These are phyloP conservation scores for Heloderma charlesbogerti DNA, from an alignment of 2,113 vertebrate genomes.

Conservation along the genomic window DNA sequence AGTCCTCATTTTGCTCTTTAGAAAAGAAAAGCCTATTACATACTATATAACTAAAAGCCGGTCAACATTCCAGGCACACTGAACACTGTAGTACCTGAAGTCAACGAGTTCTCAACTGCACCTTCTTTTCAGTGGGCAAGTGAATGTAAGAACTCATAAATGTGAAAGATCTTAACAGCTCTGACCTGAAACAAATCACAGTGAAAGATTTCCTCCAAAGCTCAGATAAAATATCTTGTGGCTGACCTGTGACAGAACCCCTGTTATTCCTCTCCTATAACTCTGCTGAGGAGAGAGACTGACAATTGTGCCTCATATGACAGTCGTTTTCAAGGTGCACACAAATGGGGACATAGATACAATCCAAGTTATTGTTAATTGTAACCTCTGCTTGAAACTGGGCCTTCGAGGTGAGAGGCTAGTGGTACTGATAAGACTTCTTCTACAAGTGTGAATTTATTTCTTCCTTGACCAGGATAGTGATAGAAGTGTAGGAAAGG, in stretches of 20 bases:
- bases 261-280: background rate
- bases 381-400: constrained; percentile 10
- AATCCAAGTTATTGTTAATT: constrained; percentile 44
- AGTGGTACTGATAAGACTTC: constrained; percentile 3
- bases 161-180: background rate
- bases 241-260: background rate
- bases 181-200: rapidly evolving
- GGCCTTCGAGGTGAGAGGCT: constrained; percentile 45
- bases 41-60: background rate
- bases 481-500: constrained; percentile 13
- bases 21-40: background rate
- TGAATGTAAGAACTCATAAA: constrained; percentile 26
- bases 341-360: constrained; percentile 3
- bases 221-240: background rate
- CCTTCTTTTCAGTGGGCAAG: background rate
- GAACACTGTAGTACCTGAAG: background rate
- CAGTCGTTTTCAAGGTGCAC: background rate
- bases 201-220: background rate
- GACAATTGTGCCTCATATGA: background rate
- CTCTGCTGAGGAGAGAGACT: rapidly evolving
- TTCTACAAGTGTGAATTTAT: constrained; percentile 24
- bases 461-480: constrained; percentile 41
- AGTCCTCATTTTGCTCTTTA: background rate
- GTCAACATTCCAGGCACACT: background rate
- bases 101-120: background rate